Evolutionary conservation across 2,888 invertebrate genomes (phyloP), one percentile per base, ranked within the genome.

Genomic region (Anaspis maculata): DNA sequence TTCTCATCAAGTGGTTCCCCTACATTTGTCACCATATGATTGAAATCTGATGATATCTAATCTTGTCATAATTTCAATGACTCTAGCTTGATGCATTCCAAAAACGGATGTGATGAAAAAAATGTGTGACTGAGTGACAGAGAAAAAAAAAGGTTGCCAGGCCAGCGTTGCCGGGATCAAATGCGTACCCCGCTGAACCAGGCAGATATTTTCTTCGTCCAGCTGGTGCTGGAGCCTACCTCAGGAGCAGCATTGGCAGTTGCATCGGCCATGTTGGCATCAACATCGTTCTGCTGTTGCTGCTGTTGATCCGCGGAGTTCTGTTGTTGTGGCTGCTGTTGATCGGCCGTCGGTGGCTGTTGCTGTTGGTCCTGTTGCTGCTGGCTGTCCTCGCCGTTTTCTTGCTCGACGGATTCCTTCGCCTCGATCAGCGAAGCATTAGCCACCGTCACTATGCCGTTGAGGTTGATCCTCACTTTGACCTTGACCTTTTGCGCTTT

Each of bases 401-500:
- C 58, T 9, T 52, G 52, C 13, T 61, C 59, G 11, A 48, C 35
- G 2, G 72, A 68, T 40, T 73, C 77, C 54, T 79, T 81, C 56
- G 83, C 84, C 56, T 88, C 86, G 23, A 83, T 76, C 33, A 91
- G 69, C 0, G 86, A 80, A 3, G 97, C 97, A 32, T 85, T 85
- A 7, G 84, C 79, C 13, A 97, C 79, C 7, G 79, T 77, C 57
- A 98, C 82, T 40, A 96, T 82, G 30, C 98, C 97, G 63, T 98
- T 86, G 29, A 87, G 74, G 70, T 96, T 95, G 32, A 98, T 76
- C 50, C 95, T 77, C 3, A 92, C 90, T 71, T 96, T 97, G 3
- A 98, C 83, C 68, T 96, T 96, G 1, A 97, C 84, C 66, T 94
- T 96, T 44, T 90, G 85, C n/a, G 84, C 79, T 55, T 91, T 91